A percentile compares a stretch with the other conserved stretches of the same genome.
These are phyloP conservation scores for Dryococelus australis DNA, from an alignment of 2,888 invertebrate genomes.

Conservation along the genomic window DNA sequence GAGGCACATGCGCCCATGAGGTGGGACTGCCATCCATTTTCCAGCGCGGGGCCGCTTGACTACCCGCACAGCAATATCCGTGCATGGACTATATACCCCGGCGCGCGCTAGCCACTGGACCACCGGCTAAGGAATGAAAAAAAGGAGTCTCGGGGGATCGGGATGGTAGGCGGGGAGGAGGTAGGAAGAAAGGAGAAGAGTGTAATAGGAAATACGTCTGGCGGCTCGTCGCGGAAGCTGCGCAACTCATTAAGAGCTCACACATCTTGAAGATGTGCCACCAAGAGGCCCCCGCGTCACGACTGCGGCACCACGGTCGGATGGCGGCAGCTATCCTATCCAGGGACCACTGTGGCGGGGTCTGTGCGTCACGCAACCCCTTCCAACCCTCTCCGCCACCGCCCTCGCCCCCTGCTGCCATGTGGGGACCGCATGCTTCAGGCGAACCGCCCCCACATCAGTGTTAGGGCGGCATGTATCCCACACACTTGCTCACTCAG, in stretches of 20 bases:
- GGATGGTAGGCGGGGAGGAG: background rate
- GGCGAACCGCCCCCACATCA: background rate
- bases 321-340: conserved; percentile 35
- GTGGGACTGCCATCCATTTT: too few relatives aligned
- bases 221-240: conserved; percentile 13
- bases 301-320: background rate
- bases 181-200: background rate
- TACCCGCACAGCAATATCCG: too few relatives aligned
- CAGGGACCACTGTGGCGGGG: conserved; percentile 31
- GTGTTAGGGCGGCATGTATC: too few relatives aligned
- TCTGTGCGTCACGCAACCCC: background rate
- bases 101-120: too few relatives aligned
- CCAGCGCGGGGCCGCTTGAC: too few relatives aligned
- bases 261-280: background rate
- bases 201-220: background rate
- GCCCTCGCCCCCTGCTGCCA: background rate
- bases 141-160: too few relatives aligned
- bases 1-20: too few relatives aligned
- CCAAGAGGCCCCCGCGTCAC: background rate
- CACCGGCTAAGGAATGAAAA: too few relatives aligned
- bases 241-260: conserved; percentile 19
- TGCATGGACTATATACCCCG: too few relatives aligned
- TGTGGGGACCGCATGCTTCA: background rate
- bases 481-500: too few relatives aligned
- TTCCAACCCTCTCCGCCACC: background rate